Percentiles rank a stretch among this genome's conserved stretches.
Conservation (phyloP, 2,113 vertebrate genomes). For the Malurus melanocephalus region DNA sequence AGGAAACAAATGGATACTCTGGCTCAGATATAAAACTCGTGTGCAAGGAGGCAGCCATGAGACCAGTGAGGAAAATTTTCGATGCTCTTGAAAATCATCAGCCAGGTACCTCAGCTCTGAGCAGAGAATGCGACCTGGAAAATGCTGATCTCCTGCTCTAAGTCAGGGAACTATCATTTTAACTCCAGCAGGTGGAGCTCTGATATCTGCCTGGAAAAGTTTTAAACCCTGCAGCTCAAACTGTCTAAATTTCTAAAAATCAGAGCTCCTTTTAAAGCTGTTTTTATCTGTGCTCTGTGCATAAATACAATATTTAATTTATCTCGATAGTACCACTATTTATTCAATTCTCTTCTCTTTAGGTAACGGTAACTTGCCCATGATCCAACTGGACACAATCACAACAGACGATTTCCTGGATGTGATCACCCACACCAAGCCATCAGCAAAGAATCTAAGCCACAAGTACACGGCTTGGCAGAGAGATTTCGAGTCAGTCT, state of each 20-base stretch:
- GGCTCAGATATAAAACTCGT: constrained; percentile 91
- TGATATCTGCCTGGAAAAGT: background rate
- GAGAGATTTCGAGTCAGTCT: constrained; percentile 88
- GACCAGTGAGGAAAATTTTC: constrained; percentile 91
- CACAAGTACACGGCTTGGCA: constrained; percentile 87
- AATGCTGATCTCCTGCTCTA: background rate
- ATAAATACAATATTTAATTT: background rate
- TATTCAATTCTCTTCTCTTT: background rate
- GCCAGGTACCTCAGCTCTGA: constrained; percentile 68
- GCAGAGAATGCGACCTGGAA: rapidly evolving
- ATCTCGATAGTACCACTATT: background rate
- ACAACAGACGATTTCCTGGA: constrained; percentile 87
- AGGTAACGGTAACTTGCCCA: constrained; percentile 67
- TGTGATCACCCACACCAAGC: constrained; percentile 88
- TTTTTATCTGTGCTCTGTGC: background rate
- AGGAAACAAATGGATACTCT: constrained; percentile 90
- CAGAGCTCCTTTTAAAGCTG: background rate
- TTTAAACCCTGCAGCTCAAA: background rate
- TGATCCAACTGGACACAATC: constrained; percentile 82
- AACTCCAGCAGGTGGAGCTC: constrained; percentile 69
- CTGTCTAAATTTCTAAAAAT: background rate
- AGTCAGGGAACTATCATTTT: background rate
- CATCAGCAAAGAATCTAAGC: constrained; percentile 83
- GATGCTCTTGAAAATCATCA: constrained; percentile 82
- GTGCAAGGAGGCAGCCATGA: constrained; percentile 96